Evolutionary conservation across 2,113 vertebrate species (phyloP).

Genomic region (Siniperca knerii): DNA sequence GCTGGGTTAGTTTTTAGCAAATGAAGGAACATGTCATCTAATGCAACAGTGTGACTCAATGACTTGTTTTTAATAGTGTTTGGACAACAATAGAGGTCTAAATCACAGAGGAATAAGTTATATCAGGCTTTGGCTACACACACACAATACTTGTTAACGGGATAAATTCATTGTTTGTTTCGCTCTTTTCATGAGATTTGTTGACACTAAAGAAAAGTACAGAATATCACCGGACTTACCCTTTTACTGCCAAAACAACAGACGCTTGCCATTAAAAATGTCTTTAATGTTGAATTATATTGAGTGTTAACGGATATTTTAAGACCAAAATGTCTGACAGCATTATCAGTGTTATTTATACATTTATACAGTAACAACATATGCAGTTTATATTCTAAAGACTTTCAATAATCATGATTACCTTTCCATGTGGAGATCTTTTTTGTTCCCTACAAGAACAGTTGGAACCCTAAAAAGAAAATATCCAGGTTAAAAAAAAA

Average conservation of each 20-base stretch:
- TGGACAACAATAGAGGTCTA: not conserved
- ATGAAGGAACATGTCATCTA: not conserved
- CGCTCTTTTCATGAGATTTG: not conserved
- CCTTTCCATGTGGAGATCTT: slow-evolving; percentile 89
- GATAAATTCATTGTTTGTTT: not conserved
- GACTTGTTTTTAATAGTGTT: not conserved
- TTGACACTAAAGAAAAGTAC: not conserved
- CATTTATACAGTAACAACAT: not conserved
- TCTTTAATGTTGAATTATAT: not conserved
- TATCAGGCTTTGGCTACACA: too few relatives aligned
- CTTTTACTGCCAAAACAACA: not conserved
- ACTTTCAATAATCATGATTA: slow-evolving; percentile 55
- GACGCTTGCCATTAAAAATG: not conserved
- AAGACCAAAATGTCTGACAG: not conserved
- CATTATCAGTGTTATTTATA: not conserved
- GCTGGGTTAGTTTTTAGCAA: not conserved
- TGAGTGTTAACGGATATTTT: not conserved
- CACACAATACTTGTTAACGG: not conserved
- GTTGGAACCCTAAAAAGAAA: slow-evolving; percentile 85
- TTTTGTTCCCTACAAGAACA: slow-evolving; percentile 92
- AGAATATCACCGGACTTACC: not conserved
- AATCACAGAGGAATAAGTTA: not conserved
- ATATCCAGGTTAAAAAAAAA: not conserved
- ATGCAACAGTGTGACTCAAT: not conserved
- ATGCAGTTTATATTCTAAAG: not conserved